A percentile compares a stretch with the other conserved stretches of the same genome.
These are phyloP conservation scores for Alosa alosa DNA, from an alignment of 2,113 vertebrate species.

Conservation along the genomic window DNA sequence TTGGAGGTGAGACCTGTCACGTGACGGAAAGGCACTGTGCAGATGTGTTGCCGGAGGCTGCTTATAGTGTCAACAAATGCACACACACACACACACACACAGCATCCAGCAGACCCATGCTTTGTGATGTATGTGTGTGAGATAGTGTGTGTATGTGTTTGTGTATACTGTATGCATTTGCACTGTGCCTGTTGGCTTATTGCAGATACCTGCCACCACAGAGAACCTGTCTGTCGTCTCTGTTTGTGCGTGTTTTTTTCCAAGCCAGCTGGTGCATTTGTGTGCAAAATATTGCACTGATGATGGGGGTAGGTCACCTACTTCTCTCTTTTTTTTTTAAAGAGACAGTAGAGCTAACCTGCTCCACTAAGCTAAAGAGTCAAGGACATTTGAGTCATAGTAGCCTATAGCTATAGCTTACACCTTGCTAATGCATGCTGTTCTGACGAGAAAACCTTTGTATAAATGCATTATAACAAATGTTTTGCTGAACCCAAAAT, in stretches of 20 bases:
- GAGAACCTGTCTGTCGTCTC: conserved; percentile 22
- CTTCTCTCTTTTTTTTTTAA: conserved; percentile 13
- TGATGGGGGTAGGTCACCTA: conserved; percentile 32
- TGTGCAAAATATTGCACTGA: conserved; percentile 45
- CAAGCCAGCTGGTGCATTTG: conserved; percentile 32
- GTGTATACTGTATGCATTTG: neutral
- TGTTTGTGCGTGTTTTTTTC: conserved; percentile 19
- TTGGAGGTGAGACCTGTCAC: neutral
- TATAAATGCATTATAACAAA: neutral
- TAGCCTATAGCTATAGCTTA: neutral
- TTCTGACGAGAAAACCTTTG: neutral
- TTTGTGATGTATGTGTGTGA: conserved; percentile 19
- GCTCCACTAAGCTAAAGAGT: neutral
- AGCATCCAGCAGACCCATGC: conserved; percentile 27
- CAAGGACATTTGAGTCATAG: conserved; percentile 11
- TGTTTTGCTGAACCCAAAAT: neutral
- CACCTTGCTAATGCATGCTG: neutral
- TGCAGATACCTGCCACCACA: neutral
- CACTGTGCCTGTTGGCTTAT: neutral
- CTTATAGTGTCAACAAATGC: conserved; percentile 51
- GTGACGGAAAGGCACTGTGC: neutral
- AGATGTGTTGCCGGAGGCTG: conserved; percentile 15
- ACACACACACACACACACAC: conserved; percentile 14
- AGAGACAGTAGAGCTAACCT: conserved; percentile 23
- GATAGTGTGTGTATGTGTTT: neutral